phyloP scores from a whole-genome alignment of 2,888 invertebrate genomes.

The Corythucha ciliata region DNA sequence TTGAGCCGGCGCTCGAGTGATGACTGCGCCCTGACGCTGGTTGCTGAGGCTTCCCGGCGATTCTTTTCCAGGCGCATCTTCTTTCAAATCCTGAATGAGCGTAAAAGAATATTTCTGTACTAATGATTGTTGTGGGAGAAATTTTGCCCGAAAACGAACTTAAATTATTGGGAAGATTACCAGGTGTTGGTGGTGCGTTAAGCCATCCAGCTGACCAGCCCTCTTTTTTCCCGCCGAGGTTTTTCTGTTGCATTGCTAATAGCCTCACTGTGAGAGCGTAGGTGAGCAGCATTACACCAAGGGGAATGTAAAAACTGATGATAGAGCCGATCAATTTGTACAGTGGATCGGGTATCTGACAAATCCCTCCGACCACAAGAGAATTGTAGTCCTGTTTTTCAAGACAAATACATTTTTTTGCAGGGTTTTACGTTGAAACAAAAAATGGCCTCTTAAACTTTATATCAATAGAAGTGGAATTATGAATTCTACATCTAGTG shows the following conservation, averaged over 20 bases:
- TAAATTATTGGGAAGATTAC: constrained; percentile 26
- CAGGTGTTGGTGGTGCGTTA: constrained; percentile 41
- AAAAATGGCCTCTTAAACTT: neutral
- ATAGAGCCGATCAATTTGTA: constrained; percentile 90
- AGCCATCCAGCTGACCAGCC: constrained; percentile 72
- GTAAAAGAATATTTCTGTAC: neutral
- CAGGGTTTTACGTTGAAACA: too few relatives aligned
- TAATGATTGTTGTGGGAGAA: neutral
- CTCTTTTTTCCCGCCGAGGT: constrained; percentile 48
- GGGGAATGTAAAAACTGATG: constrained; percentile 90
- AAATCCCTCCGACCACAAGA: constrained; percentile 70
- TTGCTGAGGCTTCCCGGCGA: constrained; percentile 44
- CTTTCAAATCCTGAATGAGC: constrained; percentile 46
- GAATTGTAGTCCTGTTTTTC: constrained; percentile 66
- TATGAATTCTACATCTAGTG: too few relatives aligned
- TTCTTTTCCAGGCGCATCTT: constrained; percentile 67
- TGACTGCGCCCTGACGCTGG: constrained; percentile 16
- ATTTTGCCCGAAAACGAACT: neutral
- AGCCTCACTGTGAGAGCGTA: constrained; percentile 84
- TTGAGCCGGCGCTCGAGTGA: constrained; percentile 45
- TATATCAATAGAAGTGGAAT: too few relatives aligned
- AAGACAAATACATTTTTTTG: too few relatives aligned
- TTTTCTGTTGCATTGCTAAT: constrained; percentile 72
- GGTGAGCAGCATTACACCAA: constrained; percentile 90
- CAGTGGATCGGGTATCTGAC: constrained; percentile 78